These are phyloP conservation scores for Episyrphus balteatus DNA, from an alignment of 1,140 invertebrate species.

Conservation along the genomic window DNA sequence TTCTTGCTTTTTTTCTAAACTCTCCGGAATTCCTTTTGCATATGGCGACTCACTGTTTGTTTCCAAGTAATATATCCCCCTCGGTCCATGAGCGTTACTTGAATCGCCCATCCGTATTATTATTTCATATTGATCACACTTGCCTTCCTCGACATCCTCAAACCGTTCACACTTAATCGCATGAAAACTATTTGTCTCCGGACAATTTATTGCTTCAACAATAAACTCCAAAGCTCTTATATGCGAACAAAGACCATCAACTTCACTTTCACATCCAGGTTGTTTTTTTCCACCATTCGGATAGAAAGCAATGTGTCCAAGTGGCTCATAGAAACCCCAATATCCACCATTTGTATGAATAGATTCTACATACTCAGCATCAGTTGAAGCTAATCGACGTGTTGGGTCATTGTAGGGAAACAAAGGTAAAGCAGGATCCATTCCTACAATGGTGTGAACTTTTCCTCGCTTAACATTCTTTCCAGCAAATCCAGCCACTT, in stretches of 20 bases:
- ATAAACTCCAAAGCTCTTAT: no score
- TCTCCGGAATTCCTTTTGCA: no score
- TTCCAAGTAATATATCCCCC: no score
- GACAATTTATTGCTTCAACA: no score
- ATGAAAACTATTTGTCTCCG: no score
- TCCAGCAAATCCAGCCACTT: conserved; percentile 51
- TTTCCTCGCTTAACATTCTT: conserved; percentile 26
- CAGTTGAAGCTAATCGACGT: conserved; percentile 49
- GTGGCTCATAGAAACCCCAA: conserved; percentile 45
- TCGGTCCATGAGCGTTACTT: no score
- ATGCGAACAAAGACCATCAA: conserved; percentile 29
- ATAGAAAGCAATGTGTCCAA: conserved; percentile 61
- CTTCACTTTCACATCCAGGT: conserved; percentile 46
- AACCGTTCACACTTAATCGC: no score
- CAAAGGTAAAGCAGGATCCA: conserved; percentile 44
- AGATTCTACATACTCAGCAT: conserved; percentile 59
- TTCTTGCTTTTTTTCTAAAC: no score
- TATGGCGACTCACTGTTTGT: no score
- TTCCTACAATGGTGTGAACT: conserved; percentile 36
- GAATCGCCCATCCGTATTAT: no score
- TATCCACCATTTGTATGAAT: conserved; percentile 60
- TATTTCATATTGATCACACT: no score
- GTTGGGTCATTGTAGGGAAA: conserved; percentile 37
- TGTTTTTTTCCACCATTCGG: conserved; percentile 55
- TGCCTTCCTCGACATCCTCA: no score